Evolutionary conservation across 2,797 vertebrate genomes (phyloP).

Genomic region (Sebastes kiyomatsui): DNA sequence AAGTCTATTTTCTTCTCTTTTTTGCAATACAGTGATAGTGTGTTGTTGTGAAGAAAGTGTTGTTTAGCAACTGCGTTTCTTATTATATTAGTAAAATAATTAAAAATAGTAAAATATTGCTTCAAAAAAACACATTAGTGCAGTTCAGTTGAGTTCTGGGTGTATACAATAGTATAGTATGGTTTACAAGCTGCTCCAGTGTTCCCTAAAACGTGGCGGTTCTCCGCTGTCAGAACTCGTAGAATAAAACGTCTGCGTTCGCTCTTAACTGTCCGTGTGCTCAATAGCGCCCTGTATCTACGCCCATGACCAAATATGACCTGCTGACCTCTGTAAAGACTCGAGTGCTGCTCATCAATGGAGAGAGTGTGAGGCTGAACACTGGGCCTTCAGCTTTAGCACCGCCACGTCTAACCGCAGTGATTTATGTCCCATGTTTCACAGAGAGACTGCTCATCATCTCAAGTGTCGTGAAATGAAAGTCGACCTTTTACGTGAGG

Average conservation of each 20-base stretch:
- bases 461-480: slow-evolving; percentile 9
- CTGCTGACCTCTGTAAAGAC: slow-evolving; percentile 53
- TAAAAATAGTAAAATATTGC: too few species aligned
- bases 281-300: slow-evolving; percentile 52
- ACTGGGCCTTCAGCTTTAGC: slow-evolving; percentile 47
- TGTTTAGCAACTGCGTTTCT: not conserved
- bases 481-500: slow-evolving; percentile 13
- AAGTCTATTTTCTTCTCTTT: too few species aligned
- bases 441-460: slow-evolving; percentile 13
- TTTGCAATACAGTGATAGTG: too few species aligned
- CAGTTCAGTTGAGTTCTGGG: not conserved
- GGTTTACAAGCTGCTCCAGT: not conserved
- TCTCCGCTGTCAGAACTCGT: not conserved
- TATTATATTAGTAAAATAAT: not conserved
- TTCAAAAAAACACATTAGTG: not conserved
- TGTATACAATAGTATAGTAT: not conserved
- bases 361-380: slow-evolving; percentile 64
- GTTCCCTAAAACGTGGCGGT: not conserved
- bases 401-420: slow-evolving; percentile 20
- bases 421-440: slow-evolving; percentile 28
- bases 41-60: too few species aligned
- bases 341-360: slow-evolving; percentile 59
- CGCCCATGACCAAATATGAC: slow-evolving; percentile 51
- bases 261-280: slow-evolving; percentile 15
- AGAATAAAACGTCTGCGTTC: slow-evolving; percentile 5